These are phyloP conservation scores for Vanessa tameamea DNA, from an alignment of 1,140 invertebrate genomes.

Conservation along the genomic window DNA sequence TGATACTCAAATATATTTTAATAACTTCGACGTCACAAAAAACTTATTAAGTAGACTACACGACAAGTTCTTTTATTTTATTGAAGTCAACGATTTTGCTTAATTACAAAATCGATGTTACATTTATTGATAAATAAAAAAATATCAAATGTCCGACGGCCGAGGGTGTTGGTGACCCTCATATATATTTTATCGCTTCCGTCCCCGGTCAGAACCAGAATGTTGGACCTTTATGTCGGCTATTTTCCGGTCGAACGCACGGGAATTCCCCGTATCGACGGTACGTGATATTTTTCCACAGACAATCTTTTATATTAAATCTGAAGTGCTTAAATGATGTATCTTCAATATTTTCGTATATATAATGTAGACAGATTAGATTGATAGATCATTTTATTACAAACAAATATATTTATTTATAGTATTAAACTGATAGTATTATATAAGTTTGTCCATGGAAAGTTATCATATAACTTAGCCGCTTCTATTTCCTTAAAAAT, in stretches of 20 bases:
- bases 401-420: too few relatives aligned
- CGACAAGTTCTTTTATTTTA: too few relatives aligned
- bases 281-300: constrained; percentile 68
- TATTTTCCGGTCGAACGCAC: constrained; percentile 75
- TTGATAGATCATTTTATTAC: too few relatives aligned
- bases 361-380: too few relatives aligned
- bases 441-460: too few relatives aligned
- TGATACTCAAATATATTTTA: not conserved
- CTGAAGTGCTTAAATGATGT: constrained; percentile 25
- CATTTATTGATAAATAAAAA: constrained; percentile 15
- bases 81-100: too few relatives aligned
- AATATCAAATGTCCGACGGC: constrained; percentile 46
- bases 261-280: constrained; percentile 67
- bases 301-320: constrained; percentile 54
- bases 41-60: too few relatives aligned
- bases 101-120: not conserved
- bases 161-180: constrained; percentile 50
- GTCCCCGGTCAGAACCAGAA: constrained; percentile 60
- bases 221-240: constrained; percentile 76
- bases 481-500: too few relatives aligned
- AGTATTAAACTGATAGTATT: too few relatives aligned
- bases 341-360: constrained; percentile 12
- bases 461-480: too few relatives aligned
- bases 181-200: constrained; percentile 68
- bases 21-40: too few relatives aligned